Base-by-base conservation (phyloP, 2,797 vertebrate genomes). In the Phaenicophaeus curvirostris region DNA sequence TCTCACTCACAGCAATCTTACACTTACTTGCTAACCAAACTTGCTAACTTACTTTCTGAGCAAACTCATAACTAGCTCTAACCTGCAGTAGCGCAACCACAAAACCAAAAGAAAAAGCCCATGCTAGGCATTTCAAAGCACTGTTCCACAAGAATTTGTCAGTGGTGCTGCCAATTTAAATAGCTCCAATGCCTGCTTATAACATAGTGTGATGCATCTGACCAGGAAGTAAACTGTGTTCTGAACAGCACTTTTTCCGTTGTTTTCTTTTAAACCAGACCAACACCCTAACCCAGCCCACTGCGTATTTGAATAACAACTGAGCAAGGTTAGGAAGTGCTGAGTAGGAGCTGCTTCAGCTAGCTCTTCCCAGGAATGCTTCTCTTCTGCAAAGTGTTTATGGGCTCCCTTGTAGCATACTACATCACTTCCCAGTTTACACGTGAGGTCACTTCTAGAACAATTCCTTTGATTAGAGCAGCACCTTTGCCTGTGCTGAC, bases 151-250 rank as follows among this genome's bases (percentile, higher is more conserved):
- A 74, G 78, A 95, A 94, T 96, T 85, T 89, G 84, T 77, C 78
- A 82, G 91, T 71, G 85, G 37, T 57, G 41, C 53, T 83, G 89
- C 89, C 94, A 94, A 83, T 65, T 92, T 76, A 87, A 90, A 94
- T 42, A 89, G 75, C 44, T 94, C 48, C 50, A 41, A 63, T 71
- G 68, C 78, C 59, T 41, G 17, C 48, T 37, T 62, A 44, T 5
- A 69, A 50, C 17, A n/a, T n/a, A n/a, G n/a, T n/a, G n/a, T n/a
- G 87, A 73, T 18, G 35, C 69, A 79, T 71, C 25, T 50, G 31
- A 89, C 30, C 41, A 73, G 81, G 67, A 94, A 74, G 53, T 30
- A 53, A 48, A 48, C 21, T 11, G 46, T 24, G 46, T 48, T 48
- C 46, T 48, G 10, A 48, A 48, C 21, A 12, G 46, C 21, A 10